Base-by-base conservation (phyloP, 2,113 vertebrate genomes). In the Pyrgilauda ruficollis region DNA sequence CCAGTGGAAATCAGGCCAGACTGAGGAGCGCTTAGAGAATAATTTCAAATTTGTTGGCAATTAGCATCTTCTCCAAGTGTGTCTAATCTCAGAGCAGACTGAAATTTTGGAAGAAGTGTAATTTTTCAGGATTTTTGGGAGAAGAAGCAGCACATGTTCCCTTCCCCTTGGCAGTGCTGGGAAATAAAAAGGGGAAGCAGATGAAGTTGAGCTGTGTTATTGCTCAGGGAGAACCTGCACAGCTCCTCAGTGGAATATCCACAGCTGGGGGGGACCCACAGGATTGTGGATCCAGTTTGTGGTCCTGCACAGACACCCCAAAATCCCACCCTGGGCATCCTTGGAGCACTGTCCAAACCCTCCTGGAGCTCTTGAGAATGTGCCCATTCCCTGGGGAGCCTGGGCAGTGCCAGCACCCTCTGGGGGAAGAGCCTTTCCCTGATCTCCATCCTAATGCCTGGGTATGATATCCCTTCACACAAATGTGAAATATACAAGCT, bases 341-440 rank as follows among this genome's bases (percentile, higher is more conserved):
- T 14, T 37, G 24, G 4, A 67, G 23, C 0, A 0, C 0, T 30
- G 3, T 31, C 53, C 55, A 22, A 75, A 21, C 1, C 0, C 7
- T 74, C 23, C 33, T 61, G 77, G 44, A 82, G 78, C 46, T 68
- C 16, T 1, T 1, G 13, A 61, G 61, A 4, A 2, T 3, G 24
- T 52, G 3, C 6, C 37, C 76, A n/a, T 4, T 67, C 53, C 69
- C 23, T 61, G 68, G 52, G 35, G 31, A 74, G 8, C 64, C 46
- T 75, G 83, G 8, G 3, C 72, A 85, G 52, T 50, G 62, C 43
- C 33, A 73, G 27, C 52, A 82, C 9, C 15, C 37, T 61, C 13
- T 53, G 28, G 15, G 43, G 15, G 19, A 46, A 37, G 43, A 44
- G 3, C 27, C 5, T 73, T 58, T 1, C 6, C 27, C 44, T 74